Percentiles rank a stretch among this genome's conserved stretches.
These are phyloP conservation scores for Artemisiospiza belli DNA, from an alignment of 2,113 vertebrate genomes.

Conservation along the genomic window DNA sequence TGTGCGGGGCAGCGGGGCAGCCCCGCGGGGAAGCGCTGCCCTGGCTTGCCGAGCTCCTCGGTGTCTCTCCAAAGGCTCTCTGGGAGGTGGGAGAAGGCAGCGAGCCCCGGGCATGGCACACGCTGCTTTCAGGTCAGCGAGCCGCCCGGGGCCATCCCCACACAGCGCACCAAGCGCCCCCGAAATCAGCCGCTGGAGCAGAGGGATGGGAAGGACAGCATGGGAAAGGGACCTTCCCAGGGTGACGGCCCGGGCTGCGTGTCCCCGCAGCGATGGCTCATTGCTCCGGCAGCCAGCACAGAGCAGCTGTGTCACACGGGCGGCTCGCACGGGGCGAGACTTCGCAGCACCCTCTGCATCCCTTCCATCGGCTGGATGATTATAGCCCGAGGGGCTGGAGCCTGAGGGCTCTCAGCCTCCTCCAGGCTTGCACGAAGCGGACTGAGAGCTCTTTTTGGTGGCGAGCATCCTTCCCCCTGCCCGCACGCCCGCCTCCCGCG, in stretches of 20 bases:
- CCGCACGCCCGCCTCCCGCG: not conserved
- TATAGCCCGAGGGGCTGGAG: not conserved
- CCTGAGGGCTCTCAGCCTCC: not conserved
- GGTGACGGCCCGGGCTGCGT: not conserved
- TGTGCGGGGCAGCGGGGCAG: not conserved
- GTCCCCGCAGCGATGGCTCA: not conserved
- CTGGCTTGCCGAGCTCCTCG: not conserved
- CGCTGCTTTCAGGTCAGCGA: not conserved
- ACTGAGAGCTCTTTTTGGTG: not conserved
- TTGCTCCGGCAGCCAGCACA: not conserved
- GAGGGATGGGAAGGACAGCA: not conserved
- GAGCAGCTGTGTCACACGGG: not conserved
- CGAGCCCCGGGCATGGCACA: not conserved
- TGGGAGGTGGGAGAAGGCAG: not conserved
- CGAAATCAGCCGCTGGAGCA: not conserved
- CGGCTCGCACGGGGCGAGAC: not conserved
- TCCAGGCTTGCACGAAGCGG: not conserved
- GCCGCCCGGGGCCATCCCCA: not conserved
- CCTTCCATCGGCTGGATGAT: not conserved
- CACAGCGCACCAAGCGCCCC: rapidly evolving
- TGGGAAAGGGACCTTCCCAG: not conserved
- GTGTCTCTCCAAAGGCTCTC: not conserved
- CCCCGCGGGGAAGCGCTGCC: not conserved
- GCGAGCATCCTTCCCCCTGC: not conserved
- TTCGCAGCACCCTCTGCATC: not conserved